These are phyloP conservation scores for Monopis laevigella DNA, from an alignment of 2,888 invertebrate genomes.

Conservation along the genomic window DNA sequence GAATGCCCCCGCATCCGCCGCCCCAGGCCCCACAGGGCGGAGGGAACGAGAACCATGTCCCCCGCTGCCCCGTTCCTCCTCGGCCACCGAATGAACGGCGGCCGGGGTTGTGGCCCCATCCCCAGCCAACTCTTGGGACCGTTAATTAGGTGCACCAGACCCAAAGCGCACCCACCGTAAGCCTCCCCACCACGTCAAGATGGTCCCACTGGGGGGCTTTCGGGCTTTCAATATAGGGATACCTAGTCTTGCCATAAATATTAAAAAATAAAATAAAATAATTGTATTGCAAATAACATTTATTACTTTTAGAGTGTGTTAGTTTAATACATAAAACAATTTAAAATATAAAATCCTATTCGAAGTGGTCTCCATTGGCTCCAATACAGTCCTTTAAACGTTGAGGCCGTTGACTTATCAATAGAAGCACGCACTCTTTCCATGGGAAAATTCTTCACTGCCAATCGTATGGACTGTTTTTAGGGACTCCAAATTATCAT, in stretches of 20 bases:
- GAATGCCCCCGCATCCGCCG: too few relatives aligned
- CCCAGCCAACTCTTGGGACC: too few relatives aligned
- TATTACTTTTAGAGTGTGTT: background rate
- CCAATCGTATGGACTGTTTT: constrained; percentile 11
- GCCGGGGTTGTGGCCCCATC: too few relatives aligned
- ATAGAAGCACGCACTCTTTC: constrained; percentile 15
- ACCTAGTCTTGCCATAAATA: background rate
- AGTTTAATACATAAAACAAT: background rate
- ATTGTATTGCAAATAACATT: background rate
- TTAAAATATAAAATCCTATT: background rate
- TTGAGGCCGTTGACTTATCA: constrained; percentile 14
- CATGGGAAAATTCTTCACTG: constrained; percentile 16
- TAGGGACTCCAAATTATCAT: constrained; percentile 10
- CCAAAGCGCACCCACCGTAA: too few relatives aligned
- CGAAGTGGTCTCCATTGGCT: constrained; percentile 13
- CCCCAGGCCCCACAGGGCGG: too few relatives aligned
- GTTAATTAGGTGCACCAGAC: too few relatives aligned
- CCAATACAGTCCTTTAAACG: constrained; percentile 14
- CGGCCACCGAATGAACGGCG: too few relatives aligned
- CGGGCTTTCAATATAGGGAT: too few relatives aligned
- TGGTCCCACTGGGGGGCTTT: too few relatives aligned
- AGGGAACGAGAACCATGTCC: too few relatives aligned
- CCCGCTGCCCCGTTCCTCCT: too few relatives aligned
- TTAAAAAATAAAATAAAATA: background rate
- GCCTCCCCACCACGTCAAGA: too few relatives aligned